These are phyloP conservation scores for Enteromius anoplus DNA, from an alignment of 2,797 vertebrate genomes.

Conservation along the genomic window DNA sequence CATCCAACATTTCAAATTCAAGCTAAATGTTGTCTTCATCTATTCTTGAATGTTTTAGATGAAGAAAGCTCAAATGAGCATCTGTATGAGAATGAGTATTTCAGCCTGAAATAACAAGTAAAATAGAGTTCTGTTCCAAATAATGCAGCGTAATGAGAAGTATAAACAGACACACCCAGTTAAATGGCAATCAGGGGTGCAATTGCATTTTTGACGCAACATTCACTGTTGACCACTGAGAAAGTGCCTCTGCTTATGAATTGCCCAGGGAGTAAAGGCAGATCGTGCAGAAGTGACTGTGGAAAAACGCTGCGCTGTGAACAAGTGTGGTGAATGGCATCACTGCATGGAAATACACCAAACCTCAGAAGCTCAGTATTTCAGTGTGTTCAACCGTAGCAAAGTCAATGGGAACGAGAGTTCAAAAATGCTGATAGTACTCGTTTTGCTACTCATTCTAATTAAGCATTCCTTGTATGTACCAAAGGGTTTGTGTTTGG, in stretches of 20 bases:
- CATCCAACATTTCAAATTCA: not conserved
- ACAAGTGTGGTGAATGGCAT: constrained; percentile 58
- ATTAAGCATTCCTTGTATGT: constrained; percentile 3
- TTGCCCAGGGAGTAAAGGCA: constrained; percentile 5
- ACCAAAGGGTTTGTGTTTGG: not conserved
- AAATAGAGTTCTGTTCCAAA: constrained; percentile 2
- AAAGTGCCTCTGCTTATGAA: constrained; percentile 14
- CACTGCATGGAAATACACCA: constrained; percentile 40
- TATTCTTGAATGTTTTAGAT: not conserved
- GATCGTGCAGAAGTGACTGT: constrained; percentile 28
- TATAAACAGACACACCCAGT: constrained; percentile 22
- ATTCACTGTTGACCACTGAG: constrained; percentile 29
- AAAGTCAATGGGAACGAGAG: constrained; percentile 2
- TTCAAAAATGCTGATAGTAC: not conserved
- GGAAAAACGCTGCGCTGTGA: constrained; percentile 48
- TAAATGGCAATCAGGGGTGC: constrained; percentile 32
- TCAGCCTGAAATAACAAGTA: not conserved
- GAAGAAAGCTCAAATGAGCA: not conserved
- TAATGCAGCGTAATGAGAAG: not conserved
- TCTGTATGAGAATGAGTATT: not conserved
- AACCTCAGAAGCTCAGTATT: constrained; percentile 53
- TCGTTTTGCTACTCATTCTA: not conserved
- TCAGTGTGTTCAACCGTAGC: constrained; percentile 35
- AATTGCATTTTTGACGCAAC: constrained; percentile 25
- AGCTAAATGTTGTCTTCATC: not conserved